phyloP scores from a whole-genome alignment of 2,797 vertebrate species.

The Ammospiza maritima region DNA sequence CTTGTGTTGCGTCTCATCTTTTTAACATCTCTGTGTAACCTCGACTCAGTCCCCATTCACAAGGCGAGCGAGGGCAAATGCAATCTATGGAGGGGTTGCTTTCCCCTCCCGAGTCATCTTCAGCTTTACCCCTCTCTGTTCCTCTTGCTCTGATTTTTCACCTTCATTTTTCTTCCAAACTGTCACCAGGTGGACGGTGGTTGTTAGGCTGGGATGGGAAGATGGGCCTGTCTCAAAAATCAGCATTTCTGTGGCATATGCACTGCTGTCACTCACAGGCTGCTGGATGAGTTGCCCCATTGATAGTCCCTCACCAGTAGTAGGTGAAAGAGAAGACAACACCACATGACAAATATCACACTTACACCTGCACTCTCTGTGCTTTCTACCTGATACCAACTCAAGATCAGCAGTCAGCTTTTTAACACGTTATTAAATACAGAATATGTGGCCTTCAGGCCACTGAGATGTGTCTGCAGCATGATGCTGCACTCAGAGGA shows the following conservation, averaged over 20 bases:
- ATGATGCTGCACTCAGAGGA: background rate
- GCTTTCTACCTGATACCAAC: background rate
- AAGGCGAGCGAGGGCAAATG: constrained; percentile 25
- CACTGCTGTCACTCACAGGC: background rate
- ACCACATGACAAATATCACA: background rate
- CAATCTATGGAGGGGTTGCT: constrained; percentile 39
- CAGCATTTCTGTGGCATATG: background rate
- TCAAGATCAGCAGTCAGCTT: background rate
- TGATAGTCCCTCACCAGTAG: background rate
- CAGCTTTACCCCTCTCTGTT: constrained; percentile 14
- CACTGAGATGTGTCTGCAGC: background rate
- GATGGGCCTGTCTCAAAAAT: background rate
- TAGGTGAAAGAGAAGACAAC: background rate
- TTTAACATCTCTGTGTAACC: constrained; percentile 33
- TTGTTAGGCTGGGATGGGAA: background rate
- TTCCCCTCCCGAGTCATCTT: constrained; percentile 41
- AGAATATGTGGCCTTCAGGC: background rate
- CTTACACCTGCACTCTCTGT: background rate
- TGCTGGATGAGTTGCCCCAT: background rate
- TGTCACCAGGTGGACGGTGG: background rate
- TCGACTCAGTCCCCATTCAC: constrained; percentile 27
- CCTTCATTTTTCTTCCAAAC: constrained; percentile 2
- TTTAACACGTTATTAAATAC: background rate
- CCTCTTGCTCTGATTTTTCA: constrained; percentile 37
- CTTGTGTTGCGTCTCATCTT: constrained; percentile 44